Base-by-base conservation (phyloP, 2,888 invertebrate genomes). In the Fissipunctia ypsillon region DNA sequence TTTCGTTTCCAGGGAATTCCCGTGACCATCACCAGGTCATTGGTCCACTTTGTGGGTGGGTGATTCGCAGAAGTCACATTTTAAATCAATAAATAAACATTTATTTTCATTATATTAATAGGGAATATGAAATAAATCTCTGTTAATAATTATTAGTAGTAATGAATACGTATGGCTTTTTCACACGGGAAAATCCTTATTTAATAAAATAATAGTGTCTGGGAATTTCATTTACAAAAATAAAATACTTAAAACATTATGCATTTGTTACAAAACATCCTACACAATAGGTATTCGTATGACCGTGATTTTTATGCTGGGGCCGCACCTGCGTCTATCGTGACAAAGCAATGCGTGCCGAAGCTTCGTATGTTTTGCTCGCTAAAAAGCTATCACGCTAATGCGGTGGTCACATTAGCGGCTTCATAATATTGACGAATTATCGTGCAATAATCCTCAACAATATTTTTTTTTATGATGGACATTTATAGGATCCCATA, bases 221-320 rank as follows among this genome's bases (percentile, higher is more conserved):
- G 45, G n/a, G 25, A n/a, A 72, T 57, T 50, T 3, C 1, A 57
- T 52, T 14, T n/a, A 25, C 4, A 12, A 4, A 52, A 54, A 52
- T 28, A 22, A 41, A 41, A 60, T 48, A n/a, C n/a, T n/a, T n/a
- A 48, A 28, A 60, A 60, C 19, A 54, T 25, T 6, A 25, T 38
- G 12, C 9, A n/a, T 73, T 57, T 48, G 25, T n/a, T 71, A 48
- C 12, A 48, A 41, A 50, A 41, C 43, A 59, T 25, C 48, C 31
- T 19, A 25, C 41, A 41, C 28, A 25, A 19, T 41, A 52, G 38
- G 16, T 69, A 67, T 41, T 4, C n/a, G 31, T 25, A 45, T n/a
- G 16, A 9, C 31, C 14, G 19, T 9, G 35, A 45, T 45, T 38
- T n/a, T n/a, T n/a, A n/a, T n/a, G n/a, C n/a, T n/a, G n/a, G n/a